Base-by-base conservation (phyloP, 1,140 invertebrate species). In the Drosophila teissieri region DNA sequence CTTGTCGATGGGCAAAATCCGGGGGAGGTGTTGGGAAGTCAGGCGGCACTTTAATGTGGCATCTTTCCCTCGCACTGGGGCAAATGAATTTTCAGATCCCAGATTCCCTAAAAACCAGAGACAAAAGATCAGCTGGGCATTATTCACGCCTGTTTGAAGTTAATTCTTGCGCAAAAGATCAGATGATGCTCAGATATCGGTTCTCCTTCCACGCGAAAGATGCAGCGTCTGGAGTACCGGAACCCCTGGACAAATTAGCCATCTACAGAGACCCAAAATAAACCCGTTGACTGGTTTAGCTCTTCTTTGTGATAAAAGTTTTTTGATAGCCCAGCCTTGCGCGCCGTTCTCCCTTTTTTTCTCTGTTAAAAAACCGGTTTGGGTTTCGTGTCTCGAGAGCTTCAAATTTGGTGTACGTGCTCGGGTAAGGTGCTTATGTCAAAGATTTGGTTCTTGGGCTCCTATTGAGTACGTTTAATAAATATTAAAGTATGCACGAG, bases 41-140 rank as follows among this genome's bases (percentile, higher is more conserved):
- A 65, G 74, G 61, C 82, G 83, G 82, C 82, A 79, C 82, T 86
- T 86, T 86, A 78, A 86, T 82, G 82, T 86, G 69, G 82, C 51
- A 31, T 31, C 31, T 31, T 8, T 31, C 40, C 42, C 48, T 19
- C 17, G 37, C 4, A 70, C 55, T 65, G 68, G 73, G 44, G 17
- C 55, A 70, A 64, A 84, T 67, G 68, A 65, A 31, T 54, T 62
- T 72, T 62, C 27, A 70, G 83, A 88, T 81, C 78, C 58, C 34
- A 70, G 83, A 88, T 86, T 88, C 61, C 70, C 72, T 27, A 31
- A 31, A 37, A 45, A 10, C 44, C 36, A 63, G 45, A 73, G 55
- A 62, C 68, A 49, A 78, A 82, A 81, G 82, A 86, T 85, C 81
- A 69, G 53, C 74, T 40, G 52, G 60, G 57, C 63, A 86, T 85